Base-by-base conservation (phyloP, 30 jellyfish, hydroid and myxozoan genomes). In the Aurelia sp. region DNA sequence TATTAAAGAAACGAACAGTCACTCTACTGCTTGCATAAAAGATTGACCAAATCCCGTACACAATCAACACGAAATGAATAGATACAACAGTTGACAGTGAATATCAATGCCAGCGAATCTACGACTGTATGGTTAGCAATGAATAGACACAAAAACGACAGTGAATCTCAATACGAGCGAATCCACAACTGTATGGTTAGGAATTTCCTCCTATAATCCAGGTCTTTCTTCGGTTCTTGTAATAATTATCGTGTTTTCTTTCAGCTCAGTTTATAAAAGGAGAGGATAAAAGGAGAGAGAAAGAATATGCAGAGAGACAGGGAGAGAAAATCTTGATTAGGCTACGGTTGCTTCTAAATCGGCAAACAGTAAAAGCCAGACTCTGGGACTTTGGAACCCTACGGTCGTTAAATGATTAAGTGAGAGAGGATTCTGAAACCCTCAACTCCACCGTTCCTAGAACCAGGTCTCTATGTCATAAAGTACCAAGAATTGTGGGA, bases 141-240 rank as follows among this genome's bases (percentile, higher is more conserved):
- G 51, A 40, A 40, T 40, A 40, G 82, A 44, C 47, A 35, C 66
- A 44, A 71, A 71, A 35, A 7, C 8, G 87, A 40, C 17, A 67
- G 76, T 21, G 51, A 62, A n/a, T 65, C 75, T n/a, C 7, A 3
- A 40, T 20, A 18, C 30, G 38, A 35, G 13, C 69, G 38, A 63
- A 63, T 20, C 74, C 16, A 41, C 73, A 74, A 66, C 60, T 76
- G n/a, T 50, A 40, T 17, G 67, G 71, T 44, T 65, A 57, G 80
- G 89, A 63, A 79, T 41, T 79, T 63, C 74, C 89, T 79, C 84
- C 21, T 19, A 3, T 79, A 62, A 79, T 79, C 89, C 78, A 40
- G 71, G 62, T 51, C 68, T 48, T 19, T 38, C 12, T 12, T 38
- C 58, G 71, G 67, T 63, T 79, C 44, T 48, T 33, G 80, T 74